Evolutionary conservation across 2,888 invertebrate genomes (phyloP), one percentile per base, ranked within the genome.

Genomic region (Netelia melanura): DNA sequence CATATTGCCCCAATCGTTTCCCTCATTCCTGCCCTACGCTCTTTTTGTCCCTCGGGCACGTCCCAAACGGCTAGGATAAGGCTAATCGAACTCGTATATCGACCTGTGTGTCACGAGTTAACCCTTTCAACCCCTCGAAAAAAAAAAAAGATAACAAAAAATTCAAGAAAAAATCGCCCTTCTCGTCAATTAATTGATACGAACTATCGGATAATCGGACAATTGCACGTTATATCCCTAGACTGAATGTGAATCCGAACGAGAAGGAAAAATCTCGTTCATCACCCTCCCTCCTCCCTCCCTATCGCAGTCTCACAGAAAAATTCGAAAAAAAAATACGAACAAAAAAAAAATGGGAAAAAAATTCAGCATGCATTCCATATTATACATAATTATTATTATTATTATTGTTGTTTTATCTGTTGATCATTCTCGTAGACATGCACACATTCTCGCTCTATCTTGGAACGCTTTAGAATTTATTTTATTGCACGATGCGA

Each of bases 391-490:
- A 21, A 76, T 68, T 72, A 62, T 83, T 79, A 65, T 82, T 82
- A 79, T 76, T 67, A 76, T 79, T 78, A 14, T 72, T 79, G n/a
- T 65, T 54, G 54, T 81, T 71, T 58, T 52, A 64, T 58, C 43
- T 62, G 30, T 25, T 56, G 17, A 58, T 81, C 77, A 68, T 58
- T 71, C 71, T 65, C 48, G 17, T 82, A 61, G 68, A 87, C 87
- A 88, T 81, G 84, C 89, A 87, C 86, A 87, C 86, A 86, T 89
- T 87, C 89, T 81, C 89, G 86, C 84, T 86, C 88, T 88, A 90
- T 84, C 86, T 88, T 86, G 87, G 86, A 89, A 90, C 88, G 81
- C 87, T 90, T 90, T 90, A 90, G 90, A 90, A 90, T 90, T 90
- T 89, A 87, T 87, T 89, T 90, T 90, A 90, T 90, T 90, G 90